Conservation (phyloP, 2,797 vertebrate species). For the Melanotaenia boesemani region DNA sequence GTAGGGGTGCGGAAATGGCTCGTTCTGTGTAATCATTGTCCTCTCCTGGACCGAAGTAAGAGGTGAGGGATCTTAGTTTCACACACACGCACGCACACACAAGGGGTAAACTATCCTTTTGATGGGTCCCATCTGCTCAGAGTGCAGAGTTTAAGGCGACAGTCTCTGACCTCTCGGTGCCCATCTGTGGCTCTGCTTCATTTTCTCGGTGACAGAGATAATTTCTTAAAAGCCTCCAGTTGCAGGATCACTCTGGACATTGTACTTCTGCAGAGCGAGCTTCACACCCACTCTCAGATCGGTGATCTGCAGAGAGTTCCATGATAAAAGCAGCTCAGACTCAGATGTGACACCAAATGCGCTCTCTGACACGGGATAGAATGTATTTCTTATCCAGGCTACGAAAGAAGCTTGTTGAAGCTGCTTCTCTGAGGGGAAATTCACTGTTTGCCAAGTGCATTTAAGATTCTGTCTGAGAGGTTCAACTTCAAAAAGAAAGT, state of each 20-base stretch:
- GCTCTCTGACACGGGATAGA: constrained; percentile 29
- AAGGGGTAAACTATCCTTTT: constrained; percentile 10
- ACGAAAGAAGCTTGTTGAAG: constrained; percentile 48
- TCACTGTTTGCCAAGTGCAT: constrained; percentile 65
- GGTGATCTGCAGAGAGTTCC: constrained; percentile 28
- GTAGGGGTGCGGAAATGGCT: constrained; percentile 65
- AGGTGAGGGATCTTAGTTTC: constrained; percentile 22
- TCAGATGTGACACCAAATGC: constrained; percentile 20
- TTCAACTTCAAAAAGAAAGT: constrained; percentile 68
- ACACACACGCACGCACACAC: constrained; percentile 3
- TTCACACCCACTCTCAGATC: constrained; percentile 4
- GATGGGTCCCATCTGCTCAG: constrained; percentile 25
- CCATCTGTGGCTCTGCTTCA: constrained; percentile 1
- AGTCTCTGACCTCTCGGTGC: constrained; percentile 23
- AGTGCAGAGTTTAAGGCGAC: constrained; percentile 4
- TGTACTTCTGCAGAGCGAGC: not conserved
- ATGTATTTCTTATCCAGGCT: constrained; percentile 18
- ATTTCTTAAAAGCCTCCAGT: constrained; percentile 14
- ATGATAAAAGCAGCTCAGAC: constrained; percentile 30
- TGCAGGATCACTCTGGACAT: constrained; percentile 20
- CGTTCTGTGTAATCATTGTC: constrained; percentile 64
- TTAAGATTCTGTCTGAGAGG: constrained; percentile 72
- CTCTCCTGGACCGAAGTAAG: constrained; percentile 30
- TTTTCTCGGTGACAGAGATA: constrained; percentile 29
- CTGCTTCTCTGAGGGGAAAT: constrained; percentile 31